Base-by-base conservation (phyloP, 2,888 invertebrate genomes). In the Pachydiplax longipennis region DNA sequence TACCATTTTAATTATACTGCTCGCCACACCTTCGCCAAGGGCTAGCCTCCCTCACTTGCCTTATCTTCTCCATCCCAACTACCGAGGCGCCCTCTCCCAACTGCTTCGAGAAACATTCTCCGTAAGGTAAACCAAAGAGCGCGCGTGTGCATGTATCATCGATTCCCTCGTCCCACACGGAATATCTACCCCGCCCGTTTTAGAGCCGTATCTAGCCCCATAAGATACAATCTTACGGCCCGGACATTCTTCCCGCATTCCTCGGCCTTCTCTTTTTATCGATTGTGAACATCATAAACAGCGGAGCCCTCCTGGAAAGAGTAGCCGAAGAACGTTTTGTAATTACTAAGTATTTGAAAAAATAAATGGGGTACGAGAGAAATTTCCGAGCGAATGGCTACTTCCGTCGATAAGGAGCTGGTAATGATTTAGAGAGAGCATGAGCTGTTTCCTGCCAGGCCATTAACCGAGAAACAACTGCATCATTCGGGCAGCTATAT, bases 1-100 rank as follows among this genome's bases (percentile, higher is more conserved):
- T 87, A 87, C 61, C 87, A 87, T 87, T 87, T 87, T 87, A 87
- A 87, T 87, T 87, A 87, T 65, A 65, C 87, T 87, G 37, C 87
- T 8, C 61, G 87, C 87, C 87, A 65, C 87, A 87, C 87, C 87
- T 87, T 87, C 61, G 87, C 87, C 87, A 65, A 61, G 22, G 87
- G 87, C 87, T n/a, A 13, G 37, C 61, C 61, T 37, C 35, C 58
- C 83, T 48, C 31, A 15, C 15, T 61, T 61, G 13, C 61, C 12
- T 31, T 31, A 22, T 58, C 53, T 48, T 31, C 48, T 82, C 82
- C 48, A 10, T 44, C 10, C 44, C 44, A n/a, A 6, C 82, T 25
- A 73, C 87, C 44, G 48, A 22, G 40, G 40, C 81, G 35, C 37
- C 87, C 3, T 87, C 87, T 15, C 13, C 53, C 53, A 82, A 40